Evolutionary conservation across 2,113 vertebrate species (phyloP).

Genomic region (Lathamus discolor): DNA sequence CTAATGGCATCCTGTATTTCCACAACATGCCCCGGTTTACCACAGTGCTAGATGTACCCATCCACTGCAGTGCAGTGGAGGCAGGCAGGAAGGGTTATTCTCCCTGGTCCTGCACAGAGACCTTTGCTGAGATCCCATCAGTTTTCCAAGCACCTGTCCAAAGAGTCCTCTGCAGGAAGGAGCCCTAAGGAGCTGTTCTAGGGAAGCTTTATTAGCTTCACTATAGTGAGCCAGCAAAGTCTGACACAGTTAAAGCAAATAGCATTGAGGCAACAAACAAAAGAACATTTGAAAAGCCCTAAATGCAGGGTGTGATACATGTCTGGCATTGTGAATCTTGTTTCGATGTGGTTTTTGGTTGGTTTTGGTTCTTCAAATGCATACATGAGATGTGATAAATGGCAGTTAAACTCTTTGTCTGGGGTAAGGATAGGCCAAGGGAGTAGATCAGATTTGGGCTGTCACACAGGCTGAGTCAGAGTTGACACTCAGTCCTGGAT

Average conservation of each 20-base stretch:
- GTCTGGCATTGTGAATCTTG: not conserved
- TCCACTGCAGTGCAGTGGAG: not conserved
- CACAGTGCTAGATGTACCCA: not conserved
- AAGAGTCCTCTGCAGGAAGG: not conserved
- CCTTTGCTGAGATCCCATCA: not conserved
- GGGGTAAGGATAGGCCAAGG: not conserved
- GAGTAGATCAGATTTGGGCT: not conserved
- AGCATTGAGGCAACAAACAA: not conserved
- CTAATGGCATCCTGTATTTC: constrained; percentile 4
- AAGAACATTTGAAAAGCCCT: not conserved
- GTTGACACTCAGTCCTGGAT: not conserved
- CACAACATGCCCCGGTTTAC: not conserved
- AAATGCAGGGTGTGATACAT: not conserved
- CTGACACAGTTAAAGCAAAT: not conserved
- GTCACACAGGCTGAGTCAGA: not conserved
- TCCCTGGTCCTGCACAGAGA: not conserved
- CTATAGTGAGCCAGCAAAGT: not conserved
- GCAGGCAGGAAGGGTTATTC: not conserved
- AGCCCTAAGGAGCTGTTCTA: constrained; percentile 27
- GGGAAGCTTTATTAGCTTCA: not conserved
- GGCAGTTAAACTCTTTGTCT: rapidly evolving
- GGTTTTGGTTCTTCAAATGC: not conserved
- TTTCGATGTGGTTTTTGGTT: not conserved
- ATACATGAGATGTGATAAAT: not conserved
- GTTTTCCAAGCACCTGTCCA: not conserved